phyloP scores from a whole-genome alignment of 2,888 invertebrate species.

The Amphipoea lucens region DNA sequence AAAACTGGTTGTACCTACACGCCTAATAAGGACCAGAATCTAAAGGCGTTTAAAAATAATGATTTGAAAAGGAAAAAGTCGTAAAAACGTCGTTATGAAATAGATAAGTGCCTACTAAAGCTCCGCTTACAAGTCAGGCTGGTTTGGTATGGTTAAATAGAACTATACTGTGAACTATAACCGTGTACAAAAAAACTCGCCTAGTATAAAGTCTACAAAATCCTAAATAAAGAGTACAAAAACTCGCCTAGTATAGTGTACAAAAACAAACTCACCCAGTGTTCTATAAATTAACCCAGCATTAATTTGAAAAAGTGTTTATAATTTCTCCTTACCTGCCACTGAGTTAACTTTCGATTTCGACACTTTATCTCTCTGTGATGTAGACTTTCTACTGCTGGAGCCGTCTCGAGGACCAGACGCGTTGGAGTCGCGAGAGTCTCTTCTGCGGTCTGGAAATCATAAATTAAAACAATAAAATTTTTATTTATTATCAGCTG shows the following conservation, averaged over 20 bases:
- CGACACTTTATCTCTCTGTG: slow-evolving; percentile 81
- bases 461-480: slow-evolving; percentile 1
- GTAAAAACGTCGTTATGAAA: neutral
- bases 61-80: neutral
- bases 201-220: too few relatives aligned
- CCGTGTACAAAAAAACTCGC: neutral
- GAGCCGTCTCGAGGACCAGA: slow-evolving; percentile 85
- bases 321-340: slow-evolving; percentile 66
- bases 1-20: neutral
- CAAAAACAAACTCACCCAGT: neutral
- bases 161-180: neutral
- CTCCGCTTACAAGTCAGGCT: neutral
- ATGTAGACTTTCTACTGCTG: slow-evolving; percentile 81
- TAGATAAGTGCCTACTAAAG: neutral
- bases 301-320: neutral
- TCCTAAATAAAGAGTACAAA: neutral
- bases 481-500: neutral
- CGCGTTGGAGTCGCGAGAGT: slow-evolving; percentile 88
- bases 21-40: neutral
- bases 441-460: slow-evolving; percentile 83
- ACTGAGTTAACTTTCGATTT: slow-evolving; percentile 79
- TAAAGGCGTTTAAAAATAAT: neutral
- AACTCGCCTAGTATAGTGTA: too few relatives aligned
- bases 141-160: neutral
- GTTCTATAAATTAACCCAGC: neutral